Base-by-base conservation (phyloP, 1,140 invertebrate species). In the Atta colombica region DNA sequence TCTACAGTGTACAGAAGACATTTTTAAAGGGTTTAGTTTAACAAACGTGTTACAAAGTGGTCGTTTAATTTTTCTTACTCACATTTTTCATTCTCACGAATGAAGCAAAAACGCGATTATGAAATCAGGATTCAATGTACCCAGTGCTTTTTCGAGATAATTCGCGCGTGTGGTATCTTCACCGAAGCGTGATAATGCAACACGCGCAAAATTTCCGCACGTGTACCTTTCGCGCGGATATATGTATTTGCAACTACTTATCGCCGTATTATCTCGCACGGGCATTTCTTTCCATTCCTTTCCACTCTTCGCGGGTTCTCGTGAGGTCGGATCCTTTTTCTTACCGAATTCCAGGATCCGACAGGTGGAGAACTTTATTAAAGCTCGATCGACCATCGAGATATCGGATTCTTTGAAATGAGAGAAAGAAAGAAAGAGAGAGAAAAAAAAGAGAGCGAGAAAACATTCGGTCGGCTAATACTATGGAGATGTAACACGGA, bases 401-500 rank as follows among this genome's bases (percentile, higher is more conserved):
- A 90, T 90, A 90, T 90, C 71, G 69, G 60, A 88, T 69, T 88
- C 80, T 68, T 55, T 75, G 65, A 85, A 78, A 28, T 14, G n/a
- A 63, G 45, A 65, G 77, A 81, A 75, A 39, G 25, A 6, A 77
- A 71, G 25, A 49, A 21, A n/a, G 28, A 25, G 25, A 31, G 21
- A n/a, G 28, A 25, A 72, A 51, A 4, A 49, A 49, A 49, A 65
- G 51, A 21, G 39, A 18, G 74, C 51, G 21, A 49, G 21, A 14
- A n/a, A 31, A 68, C 75, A 77, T 82, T 89, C 88, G 85, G 65
- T 25, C 71, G 84, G 77, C 77, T 90, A 90, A 90, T 90, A 75
- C 88, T 77, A 60, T 55, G 88, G 61, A 89, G 88, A 90, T 90
- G 88, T 90, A 90, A 90, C 88, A 88, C 88, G 88, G 88, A 90